These are phyloP conservation scores for Unio delphinus DNA, from an alignment of 2,888 invertebrate species.

Conservation along the genomic window DNA sequence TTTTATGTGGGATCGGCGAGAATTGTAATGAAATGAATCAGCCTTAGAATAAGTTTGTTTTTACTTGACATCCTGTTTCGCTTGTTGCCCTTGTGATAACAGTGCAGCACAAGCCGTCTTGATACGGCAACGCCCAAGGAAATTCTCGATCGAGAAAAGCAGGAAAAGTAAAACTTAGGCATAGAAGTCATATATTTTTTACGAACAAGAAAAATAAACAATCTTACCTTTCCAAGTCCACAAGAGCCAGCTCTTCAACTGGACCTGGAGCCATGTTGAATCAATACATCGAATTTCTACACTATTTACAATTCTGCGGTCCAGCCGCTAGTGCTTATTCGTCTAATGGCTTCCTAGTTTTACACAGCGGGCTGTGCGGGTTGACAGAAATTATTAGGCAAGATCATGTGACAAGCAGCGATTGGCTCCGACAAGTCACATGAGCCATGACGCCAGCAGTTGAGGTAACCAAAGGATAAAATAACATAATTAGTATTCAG, in stretches of 20 bases:
- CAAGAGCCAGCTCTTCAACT: constrained; percentile 59
- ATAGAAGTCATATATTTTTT: too few relatives aligned
- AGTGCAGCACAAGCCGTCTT: neutral
- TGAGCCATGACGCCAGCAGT: too few relatives aligned
- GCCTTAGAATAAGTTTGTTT: neutral
- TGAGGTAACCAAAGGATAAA: too few relatives aligned
- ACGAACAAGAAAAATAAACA: neutral
- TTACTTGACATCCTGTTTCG: neutral
- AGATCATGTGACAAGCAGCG: too few relatives aligned
- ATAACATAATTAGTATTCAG: too few relatives aligned
- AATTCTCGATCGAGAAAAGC: constrained; percentile 1
- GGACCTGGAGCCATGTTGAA: constrained; percentile 57
- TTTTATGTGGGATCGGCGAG: neutral
- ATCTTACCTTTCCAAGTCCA: constrained; percentile 61
- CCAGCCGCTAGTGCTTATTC: constrained; percentile 48
- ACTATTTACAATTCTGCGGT: constrained; percentile 40
- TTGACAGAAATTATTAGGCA: too few relatives aligned
- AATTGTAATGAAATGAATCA: constrained; percentile 5
- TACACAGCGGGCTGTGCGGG: too few relatives aligned
- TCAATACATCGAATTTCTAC: constrained; percentile 32
- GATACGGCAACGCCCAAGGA: neutral
- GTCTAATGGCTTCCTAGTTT: too few relatives aligned
- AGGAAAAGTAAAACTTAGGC: neutral
- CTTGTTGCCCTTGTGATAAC: neutral
- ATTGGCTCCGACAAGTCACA: too few relatives aligned